Evolutionary conservation across 2,888 invertebrate species (phyloP), one percentile per base, ranked within the genome.

Genomic region (Nymphalis polychloros): DNA sequence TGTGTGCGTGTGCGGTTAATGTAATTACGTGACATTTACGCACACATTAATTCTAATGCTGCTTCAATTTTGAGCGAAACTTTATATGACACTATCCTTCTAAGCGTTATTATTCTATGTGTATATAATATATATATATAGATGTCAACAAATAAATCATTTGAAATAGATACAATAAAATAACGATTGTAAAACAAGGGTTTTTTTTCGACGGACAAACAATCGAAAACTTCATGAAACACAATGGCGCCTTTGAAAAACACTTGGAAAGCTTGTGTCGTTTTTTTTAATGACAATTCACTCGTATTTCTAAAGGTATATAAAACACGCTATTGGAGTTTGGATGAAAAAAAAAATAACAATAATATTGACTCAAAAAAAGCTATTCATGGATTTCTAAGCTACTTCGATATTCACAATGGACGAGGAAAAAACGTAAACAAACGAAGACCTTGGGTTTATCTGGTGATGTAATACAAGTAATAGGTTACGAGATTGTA

Each of bases 201-300:
- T 5, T 49, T 19, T 19, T 17, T 49, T 49, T 19, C n/a, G 6
- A 49, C 19, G 17, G n/a, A 17, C 13, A 13, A 13, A 41, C 13
- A 41, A 41, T 41, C 3, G 41, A 41, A 41, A 41, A 41, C 6
- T 6, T 31, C 41, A 41, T 41, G 13, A 3, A 13, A 41, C 41
- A 41, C 41, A 41, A 41, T 41, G 41, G 4, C 41, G 41, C 41
- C 41, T 41, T 41, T 4, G 41, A 41, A 41, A 31, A 41, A 41
- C 13, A 17, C 17, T 55, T 31, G 17, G 53, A 8, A 55, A 55
- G 31, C 10, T 8, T 7, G 2, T 55, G 27, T n/a, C 17, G 8
- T 27, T 55, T 55, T 27, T 27, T 53, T 55, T 55, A 55, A 31
- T 17, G 53, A 55, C 53, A 55, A 55, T 55, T 55, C 31, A 31